Percentiles rank a stretch among this genome's conserved stretches.
Conservation (phyloP, 1,140 invertebrate species). For the Drosophila subpulchrella region DNA sequence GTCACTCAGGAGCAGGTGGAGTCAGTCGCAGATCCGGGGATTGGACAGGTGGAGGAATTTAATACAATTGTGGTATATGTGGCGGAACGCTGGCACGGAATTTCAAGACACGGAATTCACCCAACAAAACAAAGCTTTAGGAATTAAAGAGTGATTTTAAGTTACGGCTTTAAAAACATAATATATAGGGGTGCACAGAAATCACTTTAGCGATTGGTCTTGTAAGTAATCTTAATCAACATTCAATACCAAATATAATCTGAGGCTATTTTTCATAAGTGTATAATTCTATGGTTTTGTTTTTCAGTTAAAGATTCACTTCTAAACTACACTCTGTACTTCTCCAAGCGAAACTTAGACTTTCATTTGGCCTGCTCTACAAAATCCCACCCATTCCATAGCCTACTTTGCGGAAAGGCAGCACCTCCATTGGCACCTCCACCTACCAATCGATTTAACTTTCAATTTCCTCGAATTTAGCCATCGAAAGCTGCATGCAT, state of each 20-base stretch:
- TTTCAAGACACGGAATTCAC: background rate
- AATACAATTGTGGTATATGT: background rate
- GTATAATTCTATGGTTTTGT: too few relatives aligned
- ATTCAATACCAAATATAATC: too few relatives aligned
- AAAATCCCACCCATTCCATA: background rate
- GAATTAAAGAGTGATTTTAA: too few relatives aligned
- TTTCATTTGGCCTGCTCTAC: background rate
- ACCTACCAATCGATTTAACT: slow-evolving; percentile 26
- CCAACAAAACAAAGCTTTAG: too few relatives aligned
- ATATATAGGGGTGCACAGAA: too few relatives aligned
- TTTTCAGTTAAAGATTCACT: too few relatives aligned
- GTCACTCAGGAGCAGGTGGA: slow-evolving; percentile 69
- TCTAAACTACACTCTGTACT: too few relatives aligned
- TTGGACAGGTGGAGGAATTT: slow-evolving; percentile 1
- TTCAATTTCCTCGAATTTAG: slow-evolving; percentile 30
- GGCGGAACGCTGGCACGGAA: background rate
- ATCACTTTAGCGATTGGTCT: too few relatives aligned
- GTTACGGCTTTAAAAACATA: too few relatives aligned
- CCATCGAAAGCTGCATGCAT: slow-evolving; percentile 19
- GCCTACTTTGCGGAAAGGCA: slow-evolving; percentile 31
- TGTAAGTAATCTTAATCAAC: too few relatives aligned
- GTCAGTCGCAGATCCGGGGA: slow-evolving; percentile 18
- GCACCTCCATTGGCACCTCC: background rate
- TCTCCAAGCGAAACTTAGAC: too few relatives aligned
- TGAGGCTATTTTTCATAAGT: too few relatives aligned